Base-by-base conservation (phyloP, 2,888 invertebrate species). In the Drosophila stalkeri region DNA sequence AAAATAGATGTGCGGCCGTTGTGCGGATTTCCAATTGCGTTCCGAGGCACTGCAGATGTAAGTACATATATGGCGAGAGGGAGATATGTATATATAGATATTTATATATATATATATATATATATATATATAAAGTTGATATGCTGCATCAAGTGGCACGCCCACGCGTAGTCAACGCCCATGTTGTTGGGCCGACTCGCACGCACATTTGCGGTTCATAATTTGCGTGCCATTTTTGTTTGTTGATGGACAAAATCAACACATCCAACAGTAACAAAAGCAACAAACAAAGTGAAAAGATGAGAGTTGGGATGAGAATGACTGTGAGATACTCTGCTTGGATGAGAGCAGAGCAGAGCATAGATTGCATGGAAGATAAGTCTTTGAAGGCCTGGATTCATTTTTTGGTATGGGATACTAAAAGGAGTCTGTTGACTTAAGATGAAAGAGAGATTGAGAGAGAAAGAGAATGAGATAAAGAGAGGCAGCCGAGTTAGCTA, bases 191-290 rank as follows among this genome's bases (percentile, higher is more conserved):
- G 49, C 64, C 37, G 54, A 23, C 23, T 68, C 67, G 64, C 86
- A 84, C 86, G 88, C 87, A 84, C 87, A 85, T 85, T 85, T 87
- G 85, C 82, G 89, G 85, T 89, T 89, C 87, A 85, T 85, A 85
- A 85, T 85, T 89, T 89, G 89, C 77, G 77, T 81, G 85, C 70
- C 85, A 86, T 81, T 85, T 85, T 87, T 85, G 84, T 89, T 89
- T 82, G 85, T 87, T 85, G 85, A 89, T 87, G 89, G 85, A 87
- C 89, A 86, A 87, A 89, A 89, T 85, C 84, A 89, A 85, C 83
- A 84, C 86, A 77, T 64, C 31, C 56, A 51, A 55, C 52, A 27
- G 47, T 47, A 68, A 44, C 68, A 52, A 66, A 39, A 56, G 51
- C 56, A 51, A 66, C 47, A 69, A 27, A 27, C 16, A 46, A 55